Conservation (phyloP, 2,797 vertebrate genomes). For the Phoxinus dragarum region DNA sequence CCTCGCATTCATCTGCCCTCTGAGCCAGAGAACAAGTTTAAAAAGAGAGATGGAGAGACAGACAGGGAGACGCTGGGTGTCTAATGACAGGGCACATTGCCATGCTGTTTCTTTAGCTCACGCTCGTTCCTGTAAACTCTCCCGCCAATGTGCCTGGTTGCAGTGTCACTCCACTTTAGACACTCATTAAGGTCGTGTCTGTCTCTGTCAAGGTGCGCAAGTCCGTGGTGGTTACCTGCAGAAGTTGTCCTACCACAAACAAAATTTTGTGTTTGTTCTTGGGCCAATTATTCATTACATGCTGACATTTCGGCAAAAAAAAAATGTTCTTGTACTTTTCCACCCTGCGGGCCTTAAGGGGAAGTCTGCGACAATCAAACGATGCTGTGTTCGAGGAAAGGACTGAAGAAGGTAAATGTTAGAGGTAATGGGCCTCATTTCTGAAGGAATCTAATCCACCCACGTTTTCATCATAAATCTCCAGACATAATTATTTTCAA, state of each 20-base stretch:
- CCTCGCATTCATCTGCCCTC: conserved; percentile 69
- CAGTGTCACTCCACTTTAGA: conserved; percentile 75
- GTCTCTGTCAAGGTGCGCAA: conserved; percentile 57
- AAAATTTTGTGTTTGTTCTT: conserved; percentile 22
- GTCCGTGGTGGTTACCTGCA: background rate
- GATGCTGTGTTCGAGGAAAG: background rate
- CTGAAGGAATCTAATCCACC: conserved; percentile 36
- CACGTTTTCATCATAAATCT: conserved; percentile 44
- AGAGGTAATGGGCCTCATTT: conserved; percentile 22
- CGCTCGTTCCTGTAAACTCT: conserved; percentile 70
- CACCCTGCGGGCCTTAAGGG: conserved; percentile 1
- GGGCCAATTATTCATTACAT: conserved; percentile 26
- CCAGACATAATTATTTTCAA: conserved; percentile 50
- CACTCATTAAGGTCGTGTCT: conserved; percentile 76
- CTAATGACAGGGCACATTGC: conserved; percentile 71
- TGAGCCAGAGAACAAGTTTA: conserved; percentile 58
- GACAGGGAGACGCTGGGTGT: conserved; percentile 51
- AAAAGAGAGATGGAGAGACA: conserved; percentile 36
- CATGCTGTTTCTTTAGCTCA: conserved; percentile 68
- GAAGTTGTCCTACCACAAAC: background rate
- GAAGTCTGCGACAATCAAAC: background rate
- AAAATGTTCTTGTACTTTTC: background rate
- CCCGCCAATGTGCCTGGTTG: conserved; percentile 57
- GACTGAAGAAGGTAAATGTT: conserved; percentile 3
- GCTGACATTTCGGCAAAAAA: conserved; percentile 26